phyloP scores from a whole-genome alignment of 2,113 vertebrate genomes.

The Hassar affinis region DNA sequence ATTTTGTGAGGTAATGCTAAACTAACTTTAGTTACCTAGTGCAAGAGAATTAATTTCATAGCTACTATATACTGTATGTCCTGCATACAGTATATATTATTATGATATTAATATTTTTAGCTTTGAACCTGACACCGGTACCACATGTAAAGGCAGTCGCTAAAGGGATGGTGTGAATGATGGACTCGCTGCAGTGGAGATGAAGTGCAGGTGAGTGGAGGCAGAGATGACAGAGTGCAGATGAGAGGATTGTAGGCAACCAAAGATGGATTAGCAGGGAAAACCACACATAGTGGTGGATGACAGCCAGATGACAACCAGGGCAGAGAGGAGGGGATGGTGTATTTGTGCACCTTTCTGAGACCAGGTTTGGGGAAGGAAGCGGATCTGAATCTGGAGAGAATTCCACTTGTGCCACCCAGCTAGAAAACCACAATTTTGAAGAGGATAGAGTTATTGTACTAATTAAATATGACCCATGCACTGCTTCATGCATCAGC shows the following conservation, averaged over 20 bases:
- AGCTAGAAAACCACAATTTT: slow-evolving; percentile 83
- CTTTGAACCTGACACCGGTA: neutral
- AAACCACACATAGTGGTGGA: slow-evolving; percentile 52
- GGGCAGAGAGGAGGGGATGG: slow-evolving; percentile 53
- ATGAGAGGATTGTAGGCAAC: slow-evolving; percentile 16
- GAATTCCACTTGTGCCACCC: slow-evolving; percentile 77
- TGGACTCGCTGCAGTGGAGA: neutral
- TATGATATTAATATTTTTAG: slow-evolving; percentile 16
- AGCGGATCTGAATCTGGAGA: slow-evolving; percentile 85
- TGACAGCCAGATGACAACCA: slow-evolving; percentile 47
- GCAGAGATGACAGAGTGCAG: slow-evolving; percentile 37
- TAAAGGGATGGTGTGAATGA: slow-evolving; percentile 5
- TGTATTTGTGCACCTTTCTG: slow-evolving; percentile 83
- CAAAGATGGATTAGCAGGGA: slow-evolving; percentile 57
- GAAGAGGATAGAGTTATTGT: slow-evolving; percentile 69
- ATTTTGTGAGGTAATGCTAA: neutral
- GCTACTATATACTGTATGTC: neutral
- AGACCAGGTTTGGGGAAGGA: slow-evolving; percentile 80
- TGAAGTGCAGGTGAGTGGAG: slow-evolving; percentile 41
- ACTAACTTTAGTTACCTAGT: neutral
- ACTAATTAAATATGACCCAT: slow-evolving; percentile 23
- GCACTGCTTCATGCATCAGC: slow-evolving; percentile 12
- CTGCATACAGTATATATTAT: no score
- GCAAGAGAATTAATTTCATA: neutral
- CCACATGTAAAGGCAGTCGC: slow-evolving; percentile 10